Conservation (phyloP, 2,888 invertebrate species). For the Oithona nana region DNA sequence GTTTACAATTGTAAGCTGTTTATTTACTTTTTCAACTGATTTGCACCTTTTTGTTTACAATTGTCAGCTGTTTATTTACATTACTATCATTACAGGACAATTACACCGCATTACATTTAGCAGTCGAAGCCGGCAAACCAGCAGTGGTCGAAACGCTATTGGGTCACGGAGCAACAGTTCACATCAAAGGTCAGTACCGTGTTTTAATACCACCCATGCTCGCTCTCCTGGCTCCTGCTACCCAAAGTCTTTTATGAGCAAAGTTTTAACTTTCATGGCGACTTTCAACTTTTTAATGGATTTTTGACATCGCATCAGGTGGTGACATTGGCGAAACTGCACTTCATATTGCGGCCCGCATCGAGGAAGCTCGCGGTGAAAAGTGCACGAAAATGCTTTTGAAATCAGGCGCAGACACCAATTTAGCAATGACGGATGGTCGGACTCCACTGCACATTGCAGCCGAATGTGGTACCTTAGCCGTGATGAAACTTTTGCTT, state of each 20-base stretch:
- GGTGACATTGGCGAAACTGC: slow-evolving; percentile 81
- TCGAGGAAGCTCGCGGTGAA: slow-evolving; percentile 53
- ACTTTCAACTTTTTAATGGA: neutral
- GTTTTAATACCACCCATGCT: too few species aligned
- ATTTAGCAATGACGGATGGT: slow-evolving; percentile 83
- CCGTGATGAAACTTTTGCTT: slow-evolving; percentile 61
- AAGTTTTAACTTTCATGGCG: too few species aligned
- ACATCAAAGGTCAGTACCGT: slow-evolving; percentile 47
- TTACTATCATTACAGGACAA: slow-evolving; percentile 48
- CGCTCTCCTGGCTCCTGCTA: too few species aligned
- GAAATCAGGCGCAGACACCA: slow-evolving; percentile 92
- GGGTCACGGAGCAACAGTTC: slow-evolving; percentile 92
- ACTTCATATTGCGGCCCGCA: slow-evolving; percentile 85
- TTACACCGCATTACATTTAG: slow-evolving; percentile 92
- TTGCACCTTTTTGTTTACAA: too few species aligned
- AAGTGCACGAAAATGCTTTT: slow-evolving; percentile 89
- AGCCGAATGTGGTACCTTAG: slow-evolving; percentile 71
- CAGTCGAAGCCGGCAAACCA: slow-evolving; percentile 82
- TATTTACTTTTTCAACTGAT: too few species aligned
- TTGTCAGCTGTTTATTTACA: slow-evolving; percentile 5
- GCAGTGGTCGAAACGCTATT: slow-evolving; percentile 84
- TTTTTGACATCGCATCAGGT: slow-evolving; percentile 32
- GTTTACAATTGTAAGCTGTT: too few species aligned
- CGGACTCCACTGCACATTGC: slow-evolving; percentile 94
- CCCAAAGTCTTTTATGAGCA: too few species aligned